These are phyloP conservation scores for Nemoura dubitans DNA, from an alignment of 2,888 invertebrate species.

Conservation along the genomic window DNA sequence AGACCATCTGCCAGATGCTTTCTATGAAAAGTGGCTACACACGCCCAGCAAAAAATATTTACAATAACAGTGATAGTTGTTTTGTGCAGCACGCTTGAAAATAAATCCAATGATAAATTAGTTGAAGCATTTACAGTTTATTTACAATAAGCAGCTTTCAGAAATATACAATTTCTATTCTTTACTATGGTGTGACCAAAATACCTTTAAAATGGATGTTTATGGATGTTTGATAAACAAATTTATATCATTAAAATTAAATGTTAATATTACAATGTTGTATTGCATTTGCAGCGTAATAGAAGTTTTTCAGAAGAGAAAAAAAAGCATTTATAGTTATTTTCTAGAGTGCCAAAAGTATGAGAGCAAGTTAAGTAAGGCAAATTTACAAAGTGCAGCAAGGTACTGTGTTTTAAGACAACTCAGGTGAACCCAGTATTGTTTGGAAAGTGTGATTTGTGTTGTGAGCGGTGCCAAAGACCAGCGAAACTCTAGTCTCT, in stretches of 20 bases:
- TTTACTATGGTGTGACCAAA: not conserved
- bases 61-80: not conserved
- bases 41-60: not conserved
- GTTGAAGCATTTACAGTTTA: not conserved
- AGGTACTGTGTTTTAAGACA: not conserved
- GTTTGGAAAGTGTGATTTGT: slow-evolving; percentile 4
- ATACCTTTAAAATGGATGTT: not conserved
- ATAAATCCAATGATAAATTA: not conserved
- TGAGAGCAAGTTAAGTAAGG: not conserved
- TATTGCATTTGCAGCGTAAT: not conserved
- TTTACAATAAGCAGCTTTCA: not conserved
- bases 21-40: not conserved
- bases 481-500: not conserved
- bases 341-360: no score
- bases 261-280: not conserved
- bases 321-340: no score
- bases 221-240: not conserved
- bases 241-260: not conserved
- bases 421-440: slow-evolving; percentile 35
- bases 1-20: not conserved
- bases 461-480: not conserved
- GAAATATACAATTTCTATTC: not conserved
- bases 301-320: not conserved
- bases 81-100: not conserved
- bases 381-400: not conserved